phyloP scores from a whole-genome alignment of 1,140 invertebrate species.

The Hirudo medicinalis region DNA sequence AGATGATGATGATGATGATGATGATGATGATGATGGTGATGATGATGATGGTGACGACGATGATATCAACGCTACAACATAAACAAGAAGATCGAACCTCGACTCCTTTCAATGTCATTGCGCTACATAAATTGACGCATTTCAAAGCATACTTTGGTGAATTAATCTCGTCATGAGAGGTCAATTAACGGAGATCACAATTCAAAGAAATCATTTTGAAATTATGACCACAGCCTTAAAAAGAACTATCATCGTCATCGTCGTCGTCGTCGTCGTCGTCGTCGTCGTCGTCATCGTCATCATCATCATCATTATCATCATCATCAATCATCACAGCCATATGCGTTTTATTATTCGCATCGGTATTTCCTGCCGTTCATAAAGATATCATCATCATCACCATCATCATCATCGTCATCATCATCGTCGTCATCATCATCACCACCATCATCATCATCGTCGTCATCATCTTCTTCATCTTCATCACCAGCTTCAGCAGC shows the following conservation, averaged over 20 bases:
- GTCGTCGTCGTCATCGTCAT: neutral
- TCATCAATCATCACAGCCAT: neutral
- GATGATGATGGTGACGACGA: no score
- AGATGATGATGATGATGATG: no score
- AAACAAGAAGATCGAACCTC: no score
- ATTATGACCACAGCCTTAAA: neutral
- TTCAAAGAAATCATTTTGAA: no score
- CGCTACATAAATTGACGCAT: no score
- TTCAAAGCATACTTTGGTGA: no score
- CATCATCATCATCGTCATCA: constrained; percentile 3
- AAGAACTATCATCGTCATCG: neutral
- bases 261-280: neutral
- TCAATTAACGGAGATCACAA: no score
- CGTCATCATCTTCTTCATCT: neutral
- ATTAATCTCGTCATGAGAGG: no score
- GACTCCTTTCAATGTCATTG: no score
- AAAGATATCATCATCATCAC: neutral
- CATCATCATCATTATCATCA: constrained; percentile 6
- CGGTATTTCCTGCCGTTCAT: neutral
- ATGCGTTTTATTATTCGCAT: neutral
- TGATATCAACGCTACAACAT: no score
- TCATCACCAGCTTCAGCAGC: no score
- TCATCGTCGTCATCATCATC: neutral
- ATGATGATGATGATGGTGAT: no score
- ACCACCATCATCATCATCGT: neutral